phyloP scores from a whole-genome alignment of 2,888 invertebrate species.

The Eupithecia insigniata region DNA sequence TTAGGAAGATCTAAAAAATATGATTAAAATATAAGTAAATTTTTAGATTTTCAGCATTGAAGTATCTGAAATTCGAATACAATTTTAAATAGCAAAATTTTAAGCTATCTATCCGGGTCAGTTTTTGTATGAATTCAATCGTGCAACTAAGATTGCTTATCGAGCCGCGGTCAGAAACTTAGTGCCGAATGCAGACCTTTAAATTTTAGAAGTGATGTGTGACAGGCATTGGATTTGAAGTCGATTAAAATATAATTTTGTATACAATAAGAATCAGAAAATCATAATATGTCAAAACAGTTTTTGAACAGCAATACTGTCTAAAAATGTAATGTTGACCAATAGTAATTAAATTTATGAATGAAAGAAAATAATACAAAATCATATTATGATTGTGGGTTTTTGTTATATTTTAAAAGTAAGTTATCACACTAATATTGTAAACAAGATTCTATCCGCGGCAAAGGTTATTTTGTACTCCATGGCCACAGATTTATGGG shows the following conservation, averaged over 20 bases:
- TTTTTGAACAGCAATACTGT: no score
- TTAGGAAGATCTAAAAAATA: not conserved
- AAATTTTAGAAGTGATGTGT: constrained; percentile 41
- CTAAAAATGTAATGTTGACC: no score
- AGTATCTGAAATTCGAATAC: not conserved
- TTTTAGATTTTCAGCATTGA: not conserved
- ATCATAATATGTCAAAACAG: no score
- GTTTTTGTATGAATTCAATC: constrained; percentile 64
- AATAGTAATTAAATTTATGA: no score
- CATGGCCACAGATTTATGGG: no score
- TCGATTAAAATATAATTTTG: not conserved
- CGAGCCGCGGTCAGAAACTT: constrained; percentile 59
- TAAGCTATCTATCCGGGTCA: constrained; percentile 57
- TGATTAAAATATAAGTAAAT: not conserved
- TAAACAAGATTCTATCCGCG: no score
- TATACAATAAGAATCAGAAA: no score
- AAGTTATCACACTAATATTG: no score
- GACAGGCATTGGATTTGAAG: not conserved
- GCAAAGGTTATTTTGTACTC: no score
- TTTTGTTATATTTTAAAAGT: no score
- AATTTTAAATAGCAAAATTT: not conserved
- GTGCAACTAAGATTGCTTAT: constrained; percentile 69
- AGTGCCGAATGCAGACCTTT: constrained; percentile 56
- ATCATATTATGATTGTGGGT: no score
- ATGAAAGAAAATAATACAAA: no score